Conservation (phyloP, 2,797 vertebrate species). For the Falco peregrinus region DNA sequence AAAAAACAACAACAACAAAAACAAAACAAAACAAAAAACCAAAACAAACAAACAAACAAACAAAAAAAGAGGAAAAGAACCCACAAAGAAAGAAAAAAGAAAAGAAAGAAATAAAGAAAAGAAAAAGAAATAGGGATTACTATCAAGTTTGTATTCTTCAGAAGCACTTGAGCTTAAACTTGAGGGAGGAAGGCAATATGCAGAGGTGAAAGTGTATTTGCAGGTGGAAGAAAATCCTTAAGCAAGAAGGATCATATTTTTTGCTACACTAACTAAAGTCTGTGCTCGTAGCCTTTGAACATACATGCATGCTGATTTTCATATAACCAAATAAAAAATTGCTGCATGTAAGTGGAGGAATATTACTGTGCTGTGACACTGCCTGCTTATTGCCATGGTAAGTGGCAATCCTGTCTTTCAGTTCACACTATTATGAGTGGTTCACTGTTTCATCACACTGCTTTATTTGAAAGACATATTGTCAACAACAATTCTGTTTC, state of each 20-base stretch:
- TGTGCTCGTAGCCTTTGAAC: not conserved
- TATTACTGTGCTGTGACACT: slow-evolving; percentile 9
- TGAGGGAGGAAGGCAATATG: not conserved
- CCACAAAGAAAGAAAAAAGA: too few relatives aligned
- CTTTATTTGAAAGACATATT: slow-evolving; percentile 24
- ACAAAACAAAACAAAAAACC: too few relatives aligned
- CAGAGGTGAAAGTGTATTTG: not conserved
- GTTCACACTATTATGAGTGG: not conserved
- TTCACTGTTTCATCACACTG: not conserved
- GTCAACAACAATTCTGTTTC: slow-evolving; percentile 13
- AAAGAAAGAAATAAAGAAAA: too few relatives aligned
- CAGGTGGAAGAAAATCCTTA: not conserved
- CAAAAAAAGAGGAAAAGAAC: too few relatives aligned
- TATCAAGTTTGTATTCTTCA: not conserved
- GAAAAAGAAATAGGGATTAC: not conserved
- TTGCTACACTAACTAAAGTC: not conserved
- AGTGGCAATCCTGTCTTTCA: slow-evolving; percentile 8
- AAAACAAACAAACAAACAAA: too few relatives aligned
- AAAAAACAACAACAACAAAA: too few relatives aligned
- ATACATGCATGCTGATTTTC: not conserved
- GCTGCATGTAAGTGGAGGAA: not conserved
- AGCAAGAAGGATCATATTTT: not conserved
- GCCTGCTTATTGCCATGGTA: not conserved
- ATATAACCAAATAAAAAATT: not conserved
- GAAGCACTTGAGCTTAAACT: not conserved